phyloP scores from a whole-genome alignment of 2,888 invertebrate genomes.

The Andrena bicolor region DNA sequence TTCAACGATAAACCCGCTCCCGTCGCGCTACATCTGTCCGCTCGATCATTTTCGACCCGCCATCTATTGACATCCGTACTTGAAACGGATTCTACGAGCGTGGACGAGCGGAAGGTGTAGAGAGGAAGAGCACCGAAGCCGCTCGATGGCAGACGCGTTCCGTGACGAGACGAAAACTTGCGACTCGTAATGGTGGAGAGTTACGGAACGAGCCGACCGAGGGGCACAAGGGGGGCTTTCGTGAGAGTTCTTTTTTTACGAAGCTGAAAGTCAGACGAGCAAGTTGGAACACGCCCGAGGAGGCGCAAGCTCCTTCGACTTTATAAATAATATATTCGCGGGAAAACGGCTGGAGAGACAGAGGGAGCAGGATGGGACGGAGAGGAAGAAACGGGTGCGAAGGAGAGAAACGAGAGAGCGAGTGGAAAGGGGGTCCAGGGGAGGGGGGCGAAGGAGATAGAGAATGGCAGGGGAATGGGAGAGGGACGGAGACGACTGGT shows the following conservation, averaged over 20 bases:
- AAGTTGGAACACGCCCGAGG: slow-evolving; percentile 71
- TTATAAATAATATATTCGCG: slow-evolving; percentile 83
- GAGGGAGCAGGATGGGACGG: not conserved
- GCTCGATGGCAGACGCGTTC: too few relatives aligned
- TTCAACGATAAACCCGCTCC: slow-evolving; percentile 23
- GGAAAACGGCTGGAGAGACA: slow-evolving; percentile 63
- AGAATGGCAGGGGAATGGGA: slow-evolving; percentile 10
- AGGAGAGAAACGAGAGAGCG: slow-evolving; percentile 19
- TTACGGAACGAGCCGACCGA: not conserved
- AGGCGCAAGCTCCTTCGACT: slow-evolving; percentile 76
- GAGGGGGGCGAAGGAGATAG: not conserved
- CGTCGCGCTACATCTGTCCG: slow-evolving; percentile 16
- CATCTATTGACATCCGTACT: not conserved
- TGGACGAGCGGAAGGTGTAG: too few relatives aligned
- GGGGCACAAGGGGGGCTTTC: not conserved
- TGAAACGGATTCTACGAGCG: too few relatives aligned
- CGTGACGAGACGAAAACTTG: too few relatives aligned
- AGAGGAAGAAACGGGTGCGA: slow-evolving; percentile 7
- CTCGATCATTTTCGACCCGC: not conserved
- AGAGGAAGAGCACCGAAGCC: too few relatives aligned
- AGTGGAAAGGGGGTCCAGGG: slow-evolving; percentile 32
- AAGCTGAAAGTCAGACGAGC: slow-evolving; percentile 65
- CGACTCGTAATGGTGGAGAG: slow-evolving; percentile 1
- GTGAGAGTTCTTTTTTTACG: slow-evolving; percentile 32
- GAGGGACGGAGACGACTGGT: slow-evolving; percentile 42